These are phyloP conservation scores for Hemaris fuciformis DNA, from an alignment of 2,888 invertebrate genomes.

Conservation along the genomic window DNA sequence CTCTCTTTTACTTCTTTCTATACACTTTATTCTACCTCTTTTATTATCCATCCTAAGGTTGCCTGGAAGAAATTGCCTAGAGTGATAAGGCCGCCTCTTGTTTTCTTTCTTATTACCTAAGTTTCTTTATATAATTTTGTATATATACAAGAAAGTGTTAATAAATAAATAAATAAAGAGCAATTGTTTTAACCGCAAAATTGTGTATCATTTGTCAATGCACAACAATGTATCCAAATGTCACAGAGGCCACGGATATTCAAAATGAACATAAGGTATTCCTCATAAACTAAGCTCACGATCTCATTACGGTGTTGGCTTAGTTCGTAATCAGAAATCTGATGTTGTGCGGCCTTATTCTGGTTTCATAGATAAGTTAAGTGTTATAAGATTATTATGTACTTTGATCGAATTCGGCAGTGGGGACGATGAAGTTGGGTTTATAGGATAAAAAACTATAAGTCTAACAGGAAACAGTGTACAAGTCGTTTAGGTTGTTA, in stretches of 20 bases:
- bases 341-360: constrained; percentile 31
- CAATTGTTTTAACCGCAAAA: constrained; percentile 7
- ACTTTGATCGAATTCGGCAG: neutral
- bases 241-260: constrained; percentile 2
- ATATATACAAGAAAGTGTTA: no score
- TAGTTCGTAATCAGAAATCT: constrained; percentile 45
- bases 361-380: constrained; percentile 12
- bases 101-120: no score
- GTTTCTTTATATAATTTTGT: no score
- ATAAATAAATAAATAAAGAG: no score
- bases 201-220: constrained; percentile 12
- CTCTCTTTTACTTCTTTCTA: no score
- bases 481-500: no score
- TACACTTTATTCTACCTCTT: no score
- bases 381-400: constrained; percentile 10
- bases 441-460: no score
- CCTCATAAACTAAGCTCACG: constrained; percentile 43
- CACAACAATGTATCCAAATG: constrained; percentile 12
- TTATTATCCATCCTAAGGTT: no score
- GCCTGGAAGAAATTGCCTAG: no score
- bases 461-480: no score
- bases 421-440: neutral
- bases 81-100: no score
- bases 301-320: constrained; percentile 48
- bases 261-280: constrained; percentile 13